Base-by-base conservation (phyloP, 2,113 vertebrate species). In the Petrocephalus zakoni region DNA sequence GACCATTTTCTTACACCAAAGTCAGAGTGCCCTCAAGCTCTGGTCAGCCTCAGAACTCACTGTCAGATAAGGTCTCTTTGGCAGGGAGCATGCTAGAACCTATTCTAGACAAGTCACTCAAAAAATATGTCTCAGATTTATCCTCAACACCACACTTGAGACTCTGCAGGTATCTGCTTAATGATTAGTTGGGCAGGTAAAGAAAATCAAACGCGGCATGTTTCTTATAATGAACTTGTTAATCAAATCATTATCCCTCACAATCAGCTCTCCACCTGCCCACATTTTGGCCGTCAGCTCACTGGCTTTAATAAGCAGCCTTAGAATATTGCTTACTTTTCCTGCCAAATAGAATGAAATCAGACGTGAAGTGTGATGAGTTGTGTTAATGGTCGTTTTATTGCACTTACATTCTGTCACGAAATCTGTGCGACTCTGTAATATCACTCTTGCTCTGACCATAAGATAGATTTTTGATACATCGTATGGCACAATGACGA, bases 181-280 rank as follows among this genome's bases (percentile, higher is more conserved):
- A 83, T 21, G 22, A 83, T 49, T n/a, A 83, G 15, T 83, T 83
- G 46, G 37, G 8, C 37, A 22, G 81, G 46, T 83, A 83, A 13
- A 83, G 46, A 49, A 49, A 13, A 47, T 47, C 21, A 8, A 22
- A 46, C 7, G 81, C 9, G 81, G 42, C 21, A 49, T 49, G 22
- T 83, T 83, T 46, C 81, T 83, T 83, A 47, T 47, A 83, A 47
- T 46, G 37, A 47, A 83, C 81, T 83, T 49, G 42, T 83, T 83
- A 83, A 83, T 47, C 81, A 83, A 49, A 83, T 47, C 81, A 83
- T 42, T 83, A 83, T 83, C 81, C 37, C 21, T 83, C 17, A 21
- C 21, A 22, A 49, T 22, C 81, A 83, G 10, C 34, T 19, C 68
- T 75, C 29, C 68, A 75, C 72, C 72, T 78, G 72, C 72, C 72